Evolutionary conservation across 2,888 invertebrate genomes (phyloP), one percentile per base, ranked within the genome.

Genomic region (Amiota communis): DNA sequence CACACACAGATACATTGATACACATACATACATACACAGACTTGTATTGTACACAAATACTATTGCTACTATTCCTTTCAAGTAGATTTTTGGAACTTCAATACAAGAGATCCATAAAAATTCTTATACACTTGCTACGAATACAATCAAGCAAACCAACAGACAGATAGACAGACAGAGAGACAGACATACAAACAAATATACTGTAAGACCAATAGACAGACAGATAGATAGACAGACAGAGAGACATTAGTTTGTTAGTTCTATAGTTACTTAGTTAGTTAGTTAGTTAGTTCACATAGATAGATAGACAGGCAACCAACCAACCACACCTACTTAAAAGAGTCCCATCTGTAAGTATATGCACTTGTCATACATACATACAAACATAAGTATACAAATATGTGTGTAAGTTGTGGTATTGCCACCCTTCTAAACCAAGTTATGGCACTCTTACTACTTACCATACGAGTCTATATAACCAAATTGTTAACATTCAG

Each of bases 161-260:
- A 83, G 82, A 85, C 83, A 85, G 82, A 82, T 78, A 81, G 68
- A 83, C 82, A 78, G 82, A 36, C 36, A 23, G 23, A 23, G 2
- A 82, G 83, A 82, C 83, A 84, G 84, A 78, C 83, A 76, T 76
- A 77, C 78, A 78, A 82, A 79, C 81, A 81, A 76, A 82, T 78
- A 74, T 80, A 80, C 80, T 8, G 13, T 8, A 6, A 36, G 12
- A 53, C 82, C 70, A 80, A 83, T 74, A 78, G 75, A 67, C 48
- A 23, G 3, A 23, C 3, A 23, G 2, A 23, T 6, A 36, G 36
- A 36, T 6, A 36, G 8, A 36, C 36, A 36, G 36, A 36, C 36
- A 6, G 36, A 36, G 2, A 36, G 36, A 36, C 36, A 36, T 1
- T 23, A 23, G 23, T 23, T 23, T 23, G 23, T 23, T 23, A 23